Percentiles rank a stretch among this genome's conserved stretches.
Evolutionary conservation across 2,797 vertebrate genomes (phyloP).

Genomic region (Lacerta viridis): DNA sequence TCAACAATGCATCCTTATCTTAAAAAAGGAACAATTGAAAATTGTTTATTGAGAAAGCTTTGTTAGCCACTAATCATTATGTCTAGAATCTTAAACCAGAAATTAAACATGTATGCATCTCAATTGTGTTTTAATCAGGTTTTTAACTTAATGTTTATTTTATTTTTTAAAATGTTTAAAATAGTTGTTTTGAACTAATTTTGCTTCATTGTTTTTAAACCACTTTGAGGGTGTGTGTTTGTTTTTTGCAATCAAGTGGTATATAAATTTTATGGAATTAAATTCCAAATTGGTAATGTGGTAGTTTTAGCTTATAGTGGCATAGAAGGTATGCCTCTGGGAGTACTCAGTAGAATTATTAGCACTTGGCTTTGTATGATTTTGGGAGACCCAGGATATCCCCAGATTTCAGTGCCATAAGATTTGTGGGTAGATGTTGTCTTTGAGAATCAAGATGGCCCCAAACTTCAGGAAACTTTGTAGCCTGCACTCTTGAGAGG

Average conservation of each 20-base stretch:
- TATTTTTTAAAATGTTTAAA: too few species aligned
- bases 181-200: too few species aligned
- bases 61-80: background rate
- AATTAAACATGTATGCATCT: background rate
- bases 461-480: background rate
- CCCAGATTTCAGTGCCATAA: background rate
- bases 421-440: background rate
- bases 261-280: too few species aligned
- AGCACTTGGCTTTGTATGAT: background rate
- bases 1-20: background rate
- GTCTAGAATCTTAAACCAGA: background rate
- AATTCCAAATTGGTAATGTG: background rate
- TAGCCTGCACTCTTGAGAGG: background rate
- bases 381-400: background rate
- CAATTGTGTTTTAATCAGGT: background rate
- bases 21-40: background rate
- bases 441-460: background rate
- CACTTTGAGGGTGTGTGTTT: too few species aligned
- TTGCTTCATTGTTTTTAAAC: too few species aligned
- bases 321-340: too few species aligned
- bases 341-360: background rate
- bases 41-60: background rate
- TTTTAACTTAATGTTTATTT: too few species aligned
- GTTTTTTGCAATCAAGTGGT: too few species aligned
- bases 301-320: background rate